These are phyloP conservation scores for Cladopsammia gracilis DNA, from an alignment of 64 coral and sea anemone genomes.

Conservation along the genomic window DNA sequence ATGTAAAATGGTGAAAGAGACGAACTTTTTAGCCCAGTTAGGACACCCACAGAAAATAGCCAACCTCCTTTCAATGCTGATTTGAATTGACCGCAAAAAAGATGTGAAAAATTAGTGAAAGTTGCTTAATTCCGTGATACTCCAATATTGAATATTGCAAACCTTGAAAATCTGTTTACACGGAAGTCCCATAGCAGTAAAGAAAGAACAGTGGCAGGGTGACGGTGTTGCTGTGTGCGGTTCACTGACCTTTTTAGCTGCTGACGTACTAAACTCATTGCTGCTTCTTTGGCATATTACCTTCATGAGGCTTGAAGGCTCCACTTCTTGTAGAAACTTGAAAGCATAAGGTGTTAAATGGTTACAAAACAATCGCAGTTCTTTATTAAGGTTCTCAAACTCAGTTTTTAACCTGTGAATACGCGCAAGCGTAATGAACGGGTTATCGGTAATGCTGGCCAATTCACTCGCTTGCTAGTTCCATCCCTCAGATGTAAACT, in stretches of 20 bases:
- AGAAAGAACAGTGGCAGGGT: slow-evolving; percentile 52
- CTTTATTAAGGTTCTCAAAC: background rate
- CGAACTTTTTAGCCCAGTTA: no score
- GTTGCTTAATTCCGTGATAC: no score
- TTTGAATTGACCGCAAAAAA: no score
- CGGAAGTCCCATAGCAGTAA: slow-evolving; percentile 56
- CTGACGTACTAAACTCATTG: slow-evolving; percentile 5
- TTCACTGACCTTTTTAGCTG: background rate
- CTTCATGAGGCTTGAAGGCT: background rate
- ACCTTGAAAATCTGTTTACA: slow-evolving; percentile 77
- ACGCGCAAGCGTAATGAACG: no score
- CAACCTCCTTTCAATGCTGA: no score
- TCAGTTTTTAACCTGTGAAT: slow-evolving; percentile 46
- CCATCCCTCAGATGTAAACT: no score
- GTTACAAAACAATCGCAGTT: background rate
- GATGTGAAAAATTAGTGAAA: no score
- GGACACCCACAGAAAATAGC: no score
- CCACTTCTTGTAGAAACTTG: slow-evolving; percentile 23
- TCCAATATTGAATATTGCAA: no score
- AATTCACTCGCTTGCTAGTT: no score
- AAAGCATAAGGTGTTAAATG: slow-evolving; percentile 58
- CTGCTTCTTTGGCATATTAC: background rate
- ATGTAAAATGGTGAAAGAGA: no score
- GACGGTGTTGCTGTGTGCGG: background rate
- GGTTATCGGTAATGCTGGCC: no score